Evolutionary conservation across 2,113 vertebrate species (phyloP).

Genomic region (Nasalis larvatus): DNA sequence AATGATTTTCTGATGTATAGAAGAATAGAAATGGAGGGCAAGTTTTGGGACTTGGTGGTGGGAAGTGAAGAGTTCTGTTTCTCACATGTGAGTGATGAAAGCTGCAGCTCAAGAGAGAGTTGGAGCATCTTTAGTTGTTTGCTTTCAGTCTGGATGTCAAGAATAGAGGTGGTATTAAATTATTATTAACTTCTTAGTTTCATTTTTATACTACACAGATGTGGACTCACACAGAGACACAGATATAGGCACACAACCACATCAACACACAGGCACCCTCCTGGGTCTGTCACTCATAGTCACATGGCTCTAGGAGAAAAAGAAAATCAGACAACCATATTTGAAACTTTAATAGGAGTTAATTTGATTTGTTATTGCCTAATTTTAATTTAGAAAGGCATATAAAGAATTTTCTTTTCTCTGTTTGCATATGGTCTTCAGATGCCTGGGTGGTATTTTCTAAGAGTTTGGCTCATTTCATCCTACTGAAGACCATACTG

Average conservation of each 20-base stretch:
- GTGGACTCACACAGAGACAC: not conserved
- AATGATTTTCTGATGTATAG: not conserved
- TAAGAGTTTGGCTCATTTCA: not conserved
- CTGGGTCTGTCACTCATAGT: not conserved
- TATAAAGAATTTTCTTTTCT: not conserved
- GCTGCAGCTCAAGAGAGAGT: not conserved
- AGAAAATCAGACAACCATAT: not conserved
- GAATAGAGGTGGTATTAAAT: not conserved
- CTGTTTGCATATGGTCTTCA: not conserved
- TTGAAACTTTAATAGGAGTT: not conserved
- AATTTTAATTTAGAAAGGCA: slow-evolving; percentile 1
- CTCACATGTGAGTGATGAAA: not conserved
- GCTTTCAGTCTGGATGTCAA: not conserved
- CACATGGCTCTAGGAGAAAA: not conserved
- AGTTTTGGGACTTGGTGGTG: not conserved
- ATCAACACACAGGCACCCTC: not conserved
- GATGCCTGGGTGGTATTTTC: slow-evolving; percentile 1
- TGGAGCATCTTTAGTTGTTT: not conserved
- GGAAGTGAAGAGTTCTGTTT: not conserved
- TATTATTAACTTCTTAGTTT: not conserved
- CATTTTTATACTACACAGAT: not conserved
- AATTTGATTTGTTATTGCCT: not conserved
- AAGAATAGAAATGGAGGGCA: not conserved
- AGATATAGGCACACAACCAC: not conserved
- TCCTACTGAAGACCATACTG: not conserved